phyloP scores from a whole-genome alignment of 2,113 vertebrate genomes.

The Hyperopisus bebe region DNA sequence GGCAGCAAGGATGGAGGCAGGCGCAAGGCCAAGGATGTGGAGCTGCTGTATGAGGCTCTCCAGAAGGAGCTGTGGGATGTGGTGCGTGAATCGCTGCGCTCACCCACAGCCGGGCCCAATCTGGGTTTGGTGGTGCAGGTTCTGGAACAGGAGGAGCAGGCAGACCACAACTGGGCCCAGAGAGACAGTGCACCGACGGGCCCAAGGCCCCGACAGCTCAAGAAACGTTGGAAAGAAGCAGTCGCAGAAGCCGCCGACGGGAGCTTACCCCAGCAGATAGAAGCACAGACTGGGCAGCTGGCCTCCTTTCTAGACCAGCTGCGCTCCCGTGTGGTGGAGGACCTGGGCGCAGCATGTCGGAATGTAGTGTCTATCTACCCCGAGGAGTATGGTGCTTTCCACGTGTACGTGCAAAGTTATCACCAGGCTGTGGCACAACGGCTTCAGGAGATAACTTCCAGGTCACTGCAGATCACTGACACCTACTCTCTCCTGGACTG shows the following conservation, averaged over 20 bases:
- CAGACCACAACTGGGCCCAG: slow-evolving; percentile 48
- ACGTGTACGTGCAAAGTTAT: slow-evolving; percentile 76
- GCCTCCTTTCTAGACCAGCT: slow-evolving; percentile 59
- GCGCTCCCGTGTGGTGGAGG: slow-evolving; percentile 60
- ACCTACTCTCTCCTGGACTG: slow-evolving; percentile 82
- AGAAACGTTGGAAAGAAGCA: slow-evolving; percentile 66
- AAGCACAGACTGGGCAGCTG: slow-evolving; percentile 49
- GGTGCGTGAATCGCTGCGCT: slow-evolving; percentile 67
- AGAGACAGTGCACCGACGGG: slow-evolving; percentile 9
- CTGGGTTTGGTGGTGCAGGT: slow-evolving; percentile 73
- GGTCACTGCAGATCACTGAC: slow-evolving; percentile 62
- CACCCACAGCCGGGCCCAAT: slow-evolving; percentile 57
- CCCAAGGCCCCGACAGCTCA: slow-evolving; percentile 59
- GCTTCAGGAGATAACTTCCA: slow-evolving; percentile 54
- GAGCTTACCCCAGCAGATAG: slow-evolving; percentile 54
- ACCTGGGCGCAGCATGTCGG: slow-evolving; percentile 66
- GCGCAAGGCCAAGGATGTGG: slow-evolving; percentile 76
- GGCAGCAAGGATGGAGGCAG: slow-evolving; percentile 52
- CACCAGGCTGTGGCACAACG: slow-evolving; percentile 67
- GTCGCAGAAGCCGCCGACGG: slow-evolving; percentile 58
- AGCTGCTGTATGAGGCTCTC: slow-evolving; percentile 79
- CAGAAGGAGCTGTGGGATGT: slow-evolving; percentile 79
- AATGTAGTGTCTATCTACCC: slow-evolving; percentile 76
- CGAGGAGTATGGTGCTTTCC: slow-evolving; percentile 63
- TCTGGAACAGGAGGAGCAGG: slow-evolving; percentile 76